Base-by-base conservation (phyloP, 1,140 invertebrate genomes). In the Bombus breviceps region DNA sequence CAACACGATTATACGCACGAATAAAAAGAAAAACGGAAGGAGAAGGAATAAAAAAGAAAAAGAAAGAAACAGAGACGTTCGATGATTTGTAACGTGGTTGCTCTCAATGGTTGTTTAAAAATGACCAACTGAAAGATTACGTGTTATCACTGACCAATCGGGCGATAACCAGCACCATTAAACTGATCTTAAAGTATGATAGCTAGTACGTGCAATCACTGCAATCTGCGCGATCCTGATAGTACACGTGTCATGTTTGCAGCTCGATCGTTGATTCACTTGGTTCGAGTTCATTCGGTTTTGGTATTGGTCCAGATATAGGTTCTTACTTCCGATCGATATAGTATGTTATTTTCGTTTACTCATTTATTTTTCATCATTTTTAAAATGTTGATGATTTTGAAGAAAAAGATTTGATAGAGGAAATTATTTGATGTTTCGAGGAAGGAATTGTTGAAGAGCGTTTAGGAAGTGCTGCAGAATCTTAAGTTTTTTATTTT, bases 131-230 rank as follows among this genome's bases (percentile, higher is more conserved):
- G 76, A 88, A 80, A 89, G 85, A 90, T 89, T 90, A 69, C 28
- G 32, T 69, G 64, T 82, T 89, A 89, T 90, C 86, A 76, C 71
- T 12, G 47, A 47, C 74, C 78, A 82, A 79, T 80, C 71, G 59
- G 32, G 57, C 53, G 88, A 90, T 28, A 13, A 0, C 37, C 25
- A 6, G 47, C 2, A 37, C 0, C 39, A 39, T 10, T 39, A 10
- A 1, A 4, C 15, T 59, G 68, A 43, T 78, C 77, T 32, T 41
- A 43, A 37, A 2, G 25, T 64, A 8, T 22, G 72, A 86, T 37
- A 47, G 25, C 34, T n/a, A 57, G 37, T 75, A 64, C 81, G 74
- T 90, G 88, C 83, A 90, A 85, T 87, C 80, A 72, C 79, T 89
- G 88, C 85, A 90, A 89, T 76, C 87, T 62, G 81, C 75, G 76